Base-by-base conservation (phyloP, 2,113 vertebrate species). In the Apus apus region DNA sequence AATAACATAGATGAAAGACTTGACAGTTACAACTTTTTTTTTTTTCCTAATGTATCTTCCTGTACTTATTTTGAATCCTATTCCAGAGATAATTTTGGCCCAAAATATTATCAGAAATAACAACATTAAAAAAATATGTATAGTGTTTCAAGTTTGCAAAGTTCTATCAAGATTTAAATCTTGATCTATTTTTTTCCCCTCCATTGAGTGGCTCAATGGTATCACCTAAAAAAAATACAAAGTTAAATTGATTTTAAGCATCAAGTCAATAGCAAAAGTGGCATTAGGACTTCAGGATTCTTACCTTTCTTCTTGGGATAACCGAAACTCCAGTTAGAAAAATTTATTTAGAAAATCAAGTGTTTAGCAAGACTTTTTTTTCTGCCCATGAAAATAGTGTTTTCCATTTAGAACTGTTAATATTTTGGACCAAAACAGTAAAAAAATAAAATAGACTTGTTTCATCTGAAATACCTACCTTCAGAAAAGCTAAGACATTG, bases 381-480 rank as follows among this genome's bases (percentile, higher is more conserved):
- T 4, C 3, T 3, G 6, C 5, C 1, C 8, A 16, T 4, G 4
- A 87, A 72, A 80, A 66, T 14, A 2, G 19, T 1, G 0, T 57
- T 83, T 91, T 34, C 17, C 30, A 70, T 64, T 64, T 32, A 81
- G 5, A 93, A 70, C 9, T 58, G 13, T 23, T 56, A 62, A 26
- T 3, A 45, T 62, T 80, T 54, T 30, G 6, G 8, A 76, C 8
- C 1, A 74, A 80, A 92, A 22, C 3, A 58, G 15, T 20, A 16
- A 36, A 78, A 53, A 74, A 71, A 20, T 14, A 11, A 81, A 61
- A 57, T 0, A 29, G 8, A 29, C 5, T 25, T 48, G 22, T 46
- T 75, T 74, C 15, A 46, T 8, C 30, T n/a, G 30, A 67, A 76
- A 82, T 20, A 15, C 2, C n/a, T 53, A 16, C 11, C 4, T 85